Conservation (phyloP, 2,888 invertebrate species). For the Ichneumoninae sp. region DNA sequence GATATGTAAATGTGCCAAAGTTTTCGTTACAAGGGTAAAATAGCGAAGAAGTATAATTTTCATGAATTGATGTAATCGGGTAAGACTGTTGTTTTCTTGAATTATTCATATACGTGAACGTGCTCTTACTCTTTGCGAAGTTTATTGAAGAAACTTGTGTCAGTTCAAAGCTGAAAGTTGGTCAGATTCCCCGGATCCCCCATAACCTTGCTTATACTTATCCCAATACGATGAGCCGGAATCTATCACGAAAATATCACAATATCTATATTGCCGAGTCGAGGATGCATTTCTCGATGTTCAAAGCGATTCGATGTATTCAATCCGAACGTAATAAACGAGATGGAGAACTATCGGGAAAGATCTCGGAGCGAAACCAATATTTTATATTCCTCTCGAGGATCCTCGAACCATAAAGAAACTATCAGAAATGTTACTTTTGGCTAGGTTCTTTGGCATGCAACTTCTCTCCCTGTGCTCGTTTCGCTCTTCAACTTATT, state of each 20-base stretch:
- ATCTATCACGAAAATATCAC: constrained; percentile 25
- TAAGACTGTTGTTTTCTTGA: background rate
- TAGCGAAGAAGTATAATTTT: background rate
- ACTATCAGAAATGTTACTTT: background rate
- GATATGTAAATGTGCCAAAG: no score
- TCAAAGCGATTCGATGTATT: constrained; percentile 3
- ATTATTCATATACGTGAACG: background rate
- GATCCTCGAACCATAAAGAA: background rate
- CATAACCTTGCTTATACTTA: no score
- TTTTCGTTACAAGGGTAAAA: no score
- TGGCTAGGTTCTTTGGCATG: background rate
- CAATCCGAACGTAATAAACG: constrained; percentile 1
- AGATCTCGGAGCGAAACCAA: constrained; percentile 17
- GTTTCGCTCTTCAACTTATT: constrained; percentile 9
- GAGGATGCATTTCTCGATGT: background rate
- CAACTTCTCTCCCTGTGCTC: background rate
- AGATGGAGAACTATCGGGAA: constrained; percentile 17
- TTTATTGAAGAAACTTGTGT: constrained; percentile 20
- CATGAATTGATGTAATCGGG: background rate
- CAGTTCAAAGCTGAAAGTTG: constrained; percentile 11
- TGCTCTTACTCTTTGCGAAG: background rate
- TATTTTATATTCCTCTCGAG: background rate
- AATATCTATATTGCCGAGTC: constrained; percentile 39
- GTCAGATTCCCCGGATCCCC: background rate
- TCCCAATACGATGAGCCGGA: background rate